Evolutionary conservation across 1,140 invertebrate genomes (phyloP), one percentile per base, ranked within the genome.

Genomic region (Zophobas atratus): DNA sequence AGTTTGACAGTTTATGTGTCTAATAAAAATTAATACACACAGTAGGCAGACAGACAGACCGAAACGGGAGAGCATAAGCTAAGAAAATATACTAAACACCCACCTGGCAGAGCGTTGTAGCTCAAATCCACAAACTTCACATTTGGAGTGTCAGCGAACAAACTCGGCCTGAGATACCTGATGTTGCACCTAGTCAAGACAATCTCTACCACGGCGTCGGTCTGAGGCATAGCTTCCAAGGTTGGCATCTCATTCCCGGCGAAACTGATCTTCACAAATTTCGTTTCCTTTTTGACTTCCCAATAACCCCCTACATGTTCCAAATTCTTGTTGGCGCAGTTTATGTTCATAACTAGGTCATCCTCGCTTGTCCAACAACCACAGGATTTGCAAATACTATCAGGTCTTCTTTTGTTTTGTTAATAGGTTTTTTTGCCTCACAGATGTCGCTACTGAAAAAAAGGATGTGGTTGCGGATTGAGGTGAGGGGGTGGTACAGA

Each of bases 81-180:
- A 20, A 20, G 20, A 20, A 20, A 20, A 20, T 20, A 20, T 20
- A 20, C 20, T 20, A 20, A 20, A 20, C 20, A 20, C 20, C 20
- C 20, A 20, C 20, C 20, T 20, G 20, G 20, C 20, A 20, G 20
- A 20, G 20, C 20, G 20, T 20, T 20, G 20, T 20, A 20, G 20
- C 20, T 20, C 20, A 20, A 20, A 20, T 20, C 93, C 49, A 95
- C 85, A 75, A 90, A 90, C 20, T 88, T 87, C n/a, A 95, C 85
- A 75, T 89, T 89, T n/a, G 87, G 86, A 4, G 94, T 87, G 79
- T 91, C 87, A 79, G 89, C 89, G 81, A 96, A 95, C 0, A 92
- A 89, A 0, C 87, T 87, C 36, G 89, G 84, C 33, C 91, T 90
- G 60, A 95, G 90, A 56, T 89, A 87, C 53, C 85, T 84, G 36